phyloP scores from a whole-genome alignment of 1,140 invertebrate genomes.

The Drosophila melanica region DNA sequence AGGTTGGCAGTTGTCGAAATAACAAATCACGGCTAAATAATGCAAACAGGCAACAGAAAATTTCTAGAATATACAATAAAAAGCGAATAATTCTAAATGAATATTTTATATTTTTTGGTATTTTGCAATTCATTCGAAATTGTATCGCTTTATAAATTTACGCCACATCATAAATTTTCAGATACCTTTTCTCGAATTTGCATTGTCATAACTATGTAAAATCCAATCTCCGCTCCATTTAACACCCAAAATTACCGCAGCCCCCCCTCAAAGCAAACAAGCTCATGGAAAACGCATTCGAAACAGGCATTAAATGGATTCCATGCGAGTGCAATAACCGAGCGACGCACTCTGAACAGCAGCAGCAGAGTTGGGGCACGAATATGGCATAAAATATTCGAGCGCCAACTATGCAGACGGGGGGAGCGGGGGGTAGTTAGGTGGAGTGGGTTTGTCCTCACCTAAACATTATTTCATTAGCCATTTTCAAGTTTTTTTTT shows the following conservation, averaged over 20 bases:
- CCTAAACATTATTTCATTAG: constrained; percentile 38
- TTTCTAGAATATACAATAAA: background rate
- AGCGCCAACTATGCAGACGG: constrained; percentile 12
- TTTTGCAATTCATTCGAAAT: too few relatives aligned
- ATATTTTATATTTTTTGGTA: too few relatives aligned
- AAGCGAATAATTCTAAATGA: too few relatives aligned
- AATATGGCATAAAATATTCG: constrained; percentile 10
- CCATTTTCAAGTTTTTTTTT: constrained; percentile 36
- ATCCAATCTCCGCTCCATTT: constrained; percentile 35
- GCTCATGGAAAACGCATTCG: constrained; percentile 18
- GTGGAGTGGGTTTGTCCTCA: background rate
- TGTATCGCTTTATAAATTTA: too few relatives aligned
- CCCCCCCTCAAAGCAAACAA: background rate
- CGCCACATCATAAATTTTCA: too few relatives aligned
- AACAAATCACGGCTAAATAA: background rate
- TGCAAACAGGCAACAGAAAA: background rate
- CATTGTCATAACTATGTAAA: constrained; percentile 13
- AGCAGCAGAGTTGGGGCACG: background rate
- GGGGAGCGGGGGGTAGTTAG: background rate
- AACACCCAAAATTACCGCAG: constrained; percentile 11
- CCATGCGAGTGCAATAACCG: constrained; percentile 7
- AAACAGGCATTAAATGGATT: constrained; percentile 14
- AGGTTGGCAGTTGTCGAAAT: too few relatives aligned
- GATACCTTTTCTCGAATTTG: constrained; percentile 4
- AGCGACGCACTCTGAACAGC: constrained; percentile 3